Percentiles rank a stretch among this genome's conserved stretches.
phyloP scores from a whole-genome alignment of 1,140 invertebrate species.

The Drosophila nasuta region DNA sequence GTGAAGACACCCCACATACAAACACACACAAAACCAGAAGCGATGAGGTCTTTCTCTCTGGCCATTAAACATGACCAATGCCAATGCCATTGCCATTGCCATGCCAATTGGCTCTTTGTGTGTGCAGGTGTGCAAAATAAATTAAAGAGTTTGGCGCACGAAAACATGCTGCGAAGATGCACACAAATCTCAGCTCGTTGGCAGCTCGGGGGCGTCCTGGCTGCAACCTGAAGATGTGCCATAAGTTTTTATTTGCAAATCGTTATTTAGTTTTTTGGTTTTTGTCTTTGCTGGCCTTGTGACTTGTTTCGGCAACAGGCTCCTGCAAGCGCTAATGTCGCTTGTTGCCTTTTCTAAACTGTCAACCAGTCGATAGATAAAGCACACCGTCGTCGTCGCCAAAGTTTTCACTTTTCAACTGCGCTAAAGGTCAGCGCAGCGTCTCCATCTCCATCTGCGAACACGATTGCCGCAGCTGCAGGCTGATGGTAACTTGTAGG shows the following conservation, averaged over 20 bases:
- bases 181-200: conserved; percentile 58
- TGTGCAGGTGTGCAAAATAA: conserved; percentile 79
- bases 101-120: conserved; percentile 15
- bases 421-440: conserved; percentile 63
- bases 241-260: conserved; percentile 42
- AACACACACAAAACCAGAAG: conserved; percentile 65
- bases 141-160: conserved; percentile 57
- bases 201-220: conserved; percentile 23
- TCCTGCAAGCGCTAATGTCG: conserved; percentile 46
- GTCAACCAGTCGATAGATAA: conserved; percentile 63
- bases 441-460: conserved; percentile 37
- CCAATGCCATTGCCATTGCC: conserved; percentile 21
- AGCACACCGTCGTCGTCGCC: conserved; percentile 30
- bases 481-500: conserved; percentile 2
- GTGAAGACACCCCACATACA: not conserved
- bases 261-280: conserved; percentile 10
- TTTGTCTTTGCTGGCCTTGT: conserved; percentile 31
- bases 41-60: conserved; percentile 33
- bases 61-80: conserved; percentile 45
- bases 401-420: conserved; percentile 79
- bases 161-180: conserved; percentile 54
- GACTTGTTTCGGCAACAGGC: conserved; percentile 41
- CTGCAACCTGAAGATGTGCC: conserved; percentile 41
- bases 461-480: conserved; percentile 25
- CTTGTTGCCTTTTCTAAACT: conserved; percentile 74